Evolutionary conservation across 2,113 vertebrate species (phyloP), one percentile per base, ranked within the genome.

Genomic region (Megaleporinus macrocephalus): DNA sequence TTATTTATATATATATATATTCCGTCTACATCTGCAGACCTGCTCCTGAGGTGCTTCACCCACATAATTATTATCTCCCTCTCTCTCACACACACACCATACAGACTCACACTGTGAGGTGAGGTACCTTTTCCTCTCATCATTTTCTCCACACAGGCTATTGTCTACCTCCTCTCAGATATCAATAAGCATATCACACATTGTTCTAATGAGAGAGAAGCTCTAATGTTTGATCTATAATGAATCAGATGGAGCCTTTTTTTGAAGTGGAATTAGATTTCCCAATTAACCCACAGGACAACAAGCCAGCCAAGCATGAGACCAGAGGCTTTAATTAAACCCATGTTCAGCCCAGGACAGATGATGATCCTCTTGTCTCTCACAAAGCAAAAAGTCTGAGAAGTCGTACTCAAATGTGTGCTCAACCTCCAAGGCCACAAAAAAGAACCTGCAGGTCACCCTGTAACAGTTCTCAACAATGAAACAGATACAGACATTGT

Each of bases 251-350:
- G 51, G 24, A 30, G 29, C 18, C n/a, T 70, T 55, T 49, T 61
- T 80, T 80, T 80, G 68, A 80, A 80, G 78, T 80, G 24, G 24
- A 72, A 49, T 80, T 72, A 57, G 12, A 79, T 33, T 47, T 72
- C 49, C 55, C 68, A 72, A 80, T 72, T 49, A 80, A 55, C 68
- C 24, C 55, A 24, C 24, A 47, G 78, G 24, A 72, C 66, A 47
- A 61, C 78, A 49, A 61, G 49, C 2, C 66, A 61, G 49, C 2
- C 66, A 22, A 51, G 6, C 49, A 14, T 20, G 18, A 51, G 49
- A 33, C 29, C 22, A 22, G 24, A 26, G 27, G 33, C 59, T 80
- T 61, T 62, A 51, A 79, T 79, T 79, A 79, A 70, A 70, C 11
- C 24, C 33, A 3, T 41, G 26, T 79, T 41, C n/a, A n/a, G 33